Percentiles rank a stretch among this genome's conserved stretches.
phyloP scores from a whole-genome alignment of 2,113 vertebrate genomes.

The Notarius quadriscutis region DNA sequence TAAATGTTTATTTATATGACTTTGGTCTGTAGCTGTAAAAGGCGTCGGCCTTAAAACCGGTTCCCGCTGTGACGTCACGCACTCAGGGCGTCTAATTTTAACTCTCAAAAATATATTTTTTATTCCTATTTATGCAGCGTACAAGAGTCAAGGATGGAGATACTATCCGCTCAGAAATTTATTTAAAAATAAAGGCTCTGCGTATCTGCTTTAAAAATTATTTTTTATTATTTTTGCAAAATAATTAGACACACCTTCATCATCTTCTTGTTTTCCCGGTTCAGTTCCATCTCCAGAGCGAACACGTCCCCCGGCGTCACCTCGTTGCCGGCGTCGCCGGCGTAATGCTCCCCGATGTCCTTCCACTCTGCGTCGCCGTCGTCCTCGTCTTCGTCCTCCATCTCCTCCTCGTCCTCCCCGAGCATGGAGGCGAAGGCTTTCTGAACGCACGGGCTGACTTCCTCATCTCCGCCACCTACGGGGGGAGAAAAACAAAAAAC shows the following conservation, averaged over 20 bases:
- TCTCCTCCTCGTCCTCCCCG: constrained; percentile 70
- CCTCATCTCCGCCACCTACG: constrained; percentile 74
- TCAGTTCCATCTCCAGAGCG: constrained; percentile 93
- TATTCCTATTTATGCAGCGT: no score
- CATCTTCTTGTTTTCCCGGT: constrained; percentile 95
- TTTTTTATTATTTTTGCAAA: no score
- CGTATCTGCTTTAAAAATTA: no score
- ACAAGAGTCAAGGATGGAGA: no score
- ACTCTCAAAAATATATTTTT: no score
- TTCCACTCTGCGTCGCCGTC: constrained; percentile 78
- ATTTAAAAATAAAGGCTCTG: no score
- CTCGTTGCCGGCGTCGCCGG: constrained; percentile 72
- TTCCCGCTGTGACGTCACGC: no score
- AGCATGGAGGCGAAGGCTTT: constrained; percentile 93
- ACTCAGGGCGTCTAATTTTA: no score
- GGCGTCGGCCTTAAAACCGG: no score
- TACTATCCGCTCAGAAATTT: no score
- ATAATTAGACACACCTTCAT: constrained; percentile 77
- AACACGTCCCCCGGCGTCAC: constrained; percentile 91
- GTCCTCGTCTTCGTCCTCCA: constrained; percentile 71
- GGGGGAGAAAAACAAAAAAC: background rate
- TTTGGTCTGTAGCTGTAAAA: no score
- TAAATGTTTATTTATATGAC: no score
- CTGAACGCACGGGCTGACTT: constrained; percentile 90
- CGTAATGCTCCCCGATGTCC: constrained; percentile 66